Percentiles rank a stretch among this genome's conserved stretches.
phyloP scores from a whole-genome alignment of 1,140 invertebrate species.

The Brachionus koreanus region DNA sequence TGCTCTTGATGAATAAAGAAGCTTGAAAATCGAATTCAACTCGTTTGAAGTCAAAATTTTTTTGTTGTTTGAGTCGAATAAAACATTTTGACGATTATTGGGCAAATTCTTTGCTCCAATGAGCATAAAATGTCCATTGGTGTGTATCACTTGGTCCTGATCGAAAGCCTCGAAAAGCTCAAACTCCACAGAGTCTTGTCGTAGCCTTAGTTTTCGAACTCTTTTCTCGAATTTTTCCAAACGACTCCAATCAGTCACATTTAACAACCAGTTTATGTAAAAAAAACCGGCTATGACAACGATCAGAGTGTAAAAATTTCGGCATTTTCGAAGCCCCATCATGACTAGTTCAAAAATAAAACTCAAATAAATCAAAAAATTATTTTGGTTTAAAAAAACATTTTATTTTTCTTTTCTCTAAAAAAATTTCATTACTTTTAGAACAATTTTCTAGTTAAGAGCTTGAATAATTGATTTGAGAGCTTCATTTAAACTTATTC shows the following conservation, averaged over 20 bases:
- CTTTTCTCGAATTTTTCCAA: not conserved
- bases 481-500: no score
- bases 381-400: not conserved
- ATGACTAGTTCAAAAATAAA: not conserved
- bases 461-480: no score
- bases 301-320: not conserved
- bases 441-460: not conserved
- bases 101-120: not conserved
- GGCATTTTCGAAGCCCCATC: constrained; percentile 10
- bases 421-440: not conserved
- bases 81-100: not conserved
- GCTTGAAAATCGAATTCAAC: not conserved
- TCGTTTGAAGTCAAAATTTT: not conserved
- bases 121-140: not conserved
- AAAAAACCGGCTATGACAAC: constrained; percentile 3
- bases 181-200: not conserved
- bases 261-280: constrained; percentile 22
- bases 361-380: not conserved
- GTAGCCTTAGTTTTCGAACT: not conserved
- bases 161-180: constrained; percentile 24
- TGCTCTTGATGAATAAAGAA: not conserved
- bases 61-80: not conserved
- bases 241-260: not conserved
- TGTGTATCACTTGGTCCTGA: not conserved
- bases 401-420: not conserved